These are phyloP conservation scores for Oncorhynchus tshawytscha DNA, from an alignment of 2,113 vertebrate genomes.

Conservation along the genomic window DNA sequence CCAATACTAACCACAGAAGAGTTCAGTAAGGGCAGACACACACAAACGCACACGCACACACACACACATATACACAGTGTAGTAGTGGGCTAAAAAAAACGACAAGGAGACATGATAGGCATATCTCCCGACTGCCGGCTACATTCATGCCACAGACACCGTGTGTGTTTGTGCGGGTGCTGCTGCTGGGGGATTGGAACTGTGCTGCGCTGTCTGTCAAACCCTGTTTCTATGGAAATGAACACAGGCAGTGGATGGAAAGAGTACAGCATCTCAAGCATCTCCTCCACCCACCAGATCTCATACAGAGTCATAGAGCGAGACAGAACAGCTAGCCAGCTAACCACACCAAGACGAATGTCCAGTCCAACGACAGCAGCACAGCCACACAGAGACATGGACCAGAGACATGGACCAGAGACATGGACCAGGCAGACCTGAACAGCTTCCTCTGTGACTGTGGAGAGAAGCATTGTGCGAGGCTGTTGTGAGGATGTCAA, in stretches of 20 bases:
- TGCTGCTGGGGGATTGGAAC: neutral
- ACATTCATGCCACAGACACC: neutral
- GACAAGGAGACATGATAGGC: too few species aligned
- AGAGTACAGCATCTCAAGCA: neutral
- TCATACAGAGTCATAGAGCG: neutral
- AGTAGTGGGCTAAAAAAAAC: too few species aligned
- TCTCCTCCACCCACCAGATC: neutral
- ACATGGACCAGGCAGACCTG: too few species aligned
- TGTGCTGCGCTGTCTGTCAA: neutral
- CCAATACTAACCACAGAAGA: too few species aligned
- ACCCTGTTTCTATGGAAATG: neutral
- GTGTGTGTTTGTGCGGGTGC: neutral
- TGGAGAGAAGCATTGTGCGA: neutral
- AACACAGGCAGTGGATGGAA: neutral
- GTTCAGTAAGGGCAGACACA: too few species aligned
- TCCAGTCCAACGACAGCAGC: neutral
- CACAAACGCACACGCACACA: too few species aligned
- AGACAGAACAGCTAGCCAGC: neutral
- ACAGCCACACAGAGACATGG: too few species aligned
- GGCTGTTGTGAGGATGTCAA: neutral
- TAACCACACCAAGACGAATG: neutral
- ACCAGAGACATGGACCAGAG: too few species aligned
- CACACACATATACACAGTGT: too few species aligned
- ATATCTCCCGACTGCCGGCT: neutral
- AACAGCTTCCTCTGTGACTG: neutral